Base-by-base conservation (phyloP, 1,140 invertebrate species). In the Macrostomum lignano region DNA sequence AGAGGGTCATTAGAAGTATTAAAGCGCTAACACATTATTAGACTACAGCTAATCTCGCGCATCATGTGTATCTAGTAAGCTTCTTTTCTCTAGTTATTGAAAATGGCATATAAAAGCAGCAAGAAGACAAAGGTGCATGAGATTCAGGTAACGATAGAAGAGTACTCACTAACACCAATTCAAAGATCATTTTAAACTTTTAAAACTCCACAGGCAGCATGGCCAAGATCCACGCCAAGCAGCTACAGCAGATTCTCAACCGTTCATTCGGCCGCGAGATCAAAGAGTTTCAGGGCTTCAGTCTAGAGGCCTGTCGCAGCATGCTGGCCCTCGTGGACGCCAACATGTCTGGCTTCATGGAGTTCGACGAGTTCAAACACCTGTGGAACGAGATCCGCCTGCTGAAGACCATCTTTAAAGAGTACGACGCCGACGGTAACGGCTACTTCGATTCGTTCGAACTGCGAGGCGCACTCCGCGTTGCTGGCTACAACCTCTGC, bases 281-380 rank as follows among this genome's bases (percentile, higher is more conserved):
- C n/a, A n/a, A n/a, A n/a, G n/a, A 67, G 36, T 70, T 73, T 37
- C 64, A 69, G 50, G 81, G 78, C 19, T 93, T 93, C 57, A 73
- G 70, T 1, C 71, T 78, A 48, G 79, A 93, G 40, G 68, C 79
- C 2, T 84, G 79, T 46, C 67, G 81, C 32, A 81, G 77, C 45
- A 86, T 93, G 78, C 70, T 93, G n/a, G 77, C 81, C 1, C 78
- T 88, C 74, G 61, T 86, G 53, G 82, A 93, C 60, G 68, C 58
- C n/a, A n/a, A 88, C 52, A 63, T 71, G 38, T 82, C 78, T 1
- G 82, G 82, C 1, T 86, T 82, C 59, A 65, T 93, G 21, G 79
- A 78, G 14, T 76, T 78, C 42, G 76, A 84, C 33, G 84, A 93
- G 58, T 93, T 91, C 46, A 73, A 73, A 47, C 56, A 64, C 1